Evolutionary conservation across 1,140 invertebrate species (phyloP).

Genomic region (Platyscapa corneri): DNA sequence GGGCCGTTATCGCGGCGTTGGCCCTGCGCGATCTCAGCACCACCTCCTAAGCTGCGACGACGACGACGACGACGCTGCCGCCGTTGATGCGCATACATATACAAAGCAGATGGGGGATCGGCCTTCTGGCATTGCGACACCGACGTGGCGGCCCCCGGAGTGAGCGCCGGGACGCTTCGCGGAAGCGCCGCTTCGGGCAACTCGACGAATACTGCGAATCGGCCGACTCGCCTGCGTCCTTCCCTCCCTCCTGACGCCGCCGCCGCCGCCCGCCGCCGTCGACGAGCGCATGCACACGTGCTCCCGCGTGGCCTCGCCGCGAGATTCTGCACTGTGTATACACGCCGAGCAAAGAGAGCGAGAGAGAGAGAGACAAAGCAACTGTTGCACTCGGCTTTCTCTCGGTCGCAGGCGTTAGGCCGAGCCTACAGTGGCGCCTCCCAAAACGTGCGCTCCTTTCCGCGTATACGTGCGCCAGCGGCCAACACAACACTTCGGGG

Average conservation of each 20-base stretch:
- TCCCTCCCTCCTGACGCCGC: constrained; percentile 49
- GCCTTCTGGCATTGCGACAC: constrained; percentile 62
- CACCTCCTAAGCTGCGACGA: too few relatives aligned
- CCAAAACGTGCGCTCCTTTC: too few relatives aligned
- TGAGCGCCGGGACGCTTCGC: constrained; percentile 57
- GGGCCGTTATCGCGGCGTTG: background rate
- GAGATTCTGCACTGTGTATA: constrained; percentile 15
- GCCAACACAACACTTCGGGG: too few relatives aligned
- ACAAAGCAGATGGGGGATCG: constrained; percentile 57
- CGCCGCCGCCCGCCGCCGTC: constrained; percentile 23
- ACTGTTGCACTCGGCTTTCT: constrained; percentile 38
- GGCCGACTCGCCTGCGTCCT: constrained; percentile 10
- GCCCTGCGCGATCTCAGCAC: too few relatives aligned
- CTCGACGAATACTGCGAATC: constrained; percentile 65
- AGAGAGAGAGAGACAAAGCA: background rate
- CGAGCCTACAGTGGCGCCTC: too few relatives aligned
- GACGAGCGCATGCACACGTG: background rate
- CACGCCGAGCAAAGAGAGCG: background rate
- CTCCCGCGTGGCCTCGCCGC: constrained; percentile 15
- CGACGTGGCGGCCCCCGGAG: constrained; percentile 38
- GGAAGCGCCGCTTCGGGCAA: constrained; percentile 65
- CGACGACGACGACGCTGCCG: too few relatives aligned
- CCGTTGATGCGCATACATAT: too few relatives aligned
- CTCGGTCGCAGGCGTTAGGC: too few relatives aligned
- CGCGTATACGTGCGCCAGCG: too few relatives aligned